Evolutionary conservation across 2,797 vertebrate genomes (phyloP).

Genomic region (Phalanger gymnotis): DNA sequence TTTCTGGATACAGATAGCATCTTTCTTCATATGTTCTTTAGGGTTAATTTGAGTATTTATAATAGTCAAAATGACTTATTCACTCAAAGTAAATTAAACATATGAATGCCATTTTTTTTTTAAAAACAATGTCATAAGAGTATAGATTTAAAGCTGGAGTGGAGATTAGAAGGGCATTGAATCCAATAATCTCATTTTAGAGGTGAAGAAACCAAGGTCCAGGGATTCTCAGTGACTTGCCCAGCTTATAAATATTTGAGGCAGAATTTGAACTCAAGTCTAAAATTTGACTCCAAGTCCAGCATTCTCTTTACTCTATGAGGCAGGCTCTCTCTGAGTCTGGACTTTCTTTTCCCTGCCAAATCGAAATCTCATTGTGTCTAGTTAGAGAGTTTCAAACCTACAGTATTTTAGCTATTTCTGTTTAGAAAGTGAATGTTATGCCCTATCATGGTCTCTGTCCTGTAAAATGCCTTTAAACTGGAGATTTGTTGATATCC

Average conservation of each 20-base stretch:
- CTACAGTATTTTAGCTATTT: not conserved
- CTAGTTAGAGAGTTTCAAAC: not conserved
- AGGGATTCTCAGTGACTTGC: too few relatives aligned
- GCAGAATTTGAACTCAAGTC: too few relatives aligned
- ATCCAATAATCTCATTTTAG: not conserved
- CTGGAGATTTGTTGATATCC: not conserved
- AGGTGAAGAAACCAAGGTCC: too few relatives aligned
- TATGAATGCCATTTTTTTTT: too few relatives aligned
- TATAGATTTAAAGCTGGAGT: not conserved
- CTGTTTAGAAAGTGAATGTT: constrained; percentile 6
- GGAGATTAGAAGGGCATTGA: not conserved
- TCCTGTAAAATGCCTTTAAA: not conserved
- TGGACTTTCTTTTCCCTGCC: not conserved
- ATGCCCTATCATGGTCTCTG: not conserved
- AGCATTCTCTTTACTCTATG: not conserved
- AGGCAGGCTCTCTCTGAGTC: not conserved
- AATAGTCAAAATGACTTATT: too few relatives aligned
- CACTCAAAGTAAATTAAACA: too few relatives aligned
- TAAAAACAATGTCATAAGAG: not conserved
- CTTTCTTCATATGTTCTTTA: too few relatives aligned
- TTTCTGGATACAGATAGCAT: too few relatives aligned
- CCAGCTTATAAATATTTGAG: too few relatives aligned
- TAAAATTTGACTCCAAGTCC: too few relatives aligned
- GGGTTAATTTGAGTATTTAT: too few relatives aligned
- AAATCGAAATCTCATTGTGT: not conserved